Evolutionary conservation across 2,888 invertebrate species (phyloP).

Genomic region (Campoletis raptor): DNA sequence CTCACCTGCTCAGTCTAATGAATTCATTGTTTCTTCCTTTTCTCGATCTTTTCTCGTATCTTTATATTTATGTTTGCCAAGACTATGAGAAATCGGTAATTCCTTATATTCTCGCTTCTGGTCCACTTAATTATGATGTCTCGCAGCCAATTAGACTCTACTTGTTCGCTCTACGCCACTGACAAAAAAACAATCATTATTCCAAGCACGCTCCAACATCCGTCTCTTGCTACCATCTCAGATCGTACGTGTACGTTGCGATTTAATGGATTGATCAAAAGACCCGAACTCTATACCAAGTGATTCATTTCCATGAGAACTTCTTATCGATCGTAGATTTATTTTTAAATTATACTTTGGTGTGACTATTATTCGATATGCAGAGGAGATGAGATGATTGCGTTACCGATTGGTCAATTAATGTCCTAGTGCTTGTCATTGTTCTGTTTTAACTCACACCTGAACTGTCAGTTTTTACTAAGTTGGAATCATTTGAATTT

Average conservation of each 20-base stretch:
- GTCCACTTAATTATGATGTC: slow-evolving; percentile 77
- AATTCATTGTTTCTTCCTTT: background rate
- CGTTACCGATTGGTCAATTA: background rate
- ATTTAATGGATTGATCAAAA: background rate
- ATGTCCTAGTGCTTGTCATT: background rate
- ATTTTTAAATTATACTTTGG: background rate
- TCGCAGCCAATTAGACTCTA: slow-evolving; percentile 73
- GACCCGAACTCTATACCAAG: background rate
- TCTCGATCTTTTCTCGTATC: slow-evolving; percentile 42
- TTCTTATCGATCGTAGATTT: background rate
- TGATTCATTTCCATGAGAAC: background rate
- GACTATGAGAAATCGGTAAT: slow-evolving; percentile 63
- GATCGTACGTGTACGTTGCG: background rate
- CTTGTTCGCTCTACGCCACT: slow-evolving; percentile 64
- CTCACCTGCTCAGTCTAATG: slow-evolving; percentile 10
- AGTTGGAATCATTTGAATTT: slow-evolving; percentile 33
- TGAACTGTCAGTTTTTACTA: background rate
- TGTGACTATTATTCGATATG: background rate
- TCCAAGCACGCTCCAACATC: slow-evolving; percentile 74
- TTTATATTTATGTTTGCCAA: slow-evolving; percentile 15
- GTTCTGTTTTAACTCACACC: background rate
- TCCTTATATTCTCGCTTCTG: slow-evolving; percentile 45
- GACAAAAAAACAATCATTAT: slow-evolving; percentile 74
- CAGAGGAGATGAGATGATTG: background rate
- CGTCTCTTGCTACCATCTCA: slow-evolving; percentile 57